phyloP scores from a whole-genome alignment of 2,797 vertebrate species.

The Gymnoscopelus braueri region DNA sequence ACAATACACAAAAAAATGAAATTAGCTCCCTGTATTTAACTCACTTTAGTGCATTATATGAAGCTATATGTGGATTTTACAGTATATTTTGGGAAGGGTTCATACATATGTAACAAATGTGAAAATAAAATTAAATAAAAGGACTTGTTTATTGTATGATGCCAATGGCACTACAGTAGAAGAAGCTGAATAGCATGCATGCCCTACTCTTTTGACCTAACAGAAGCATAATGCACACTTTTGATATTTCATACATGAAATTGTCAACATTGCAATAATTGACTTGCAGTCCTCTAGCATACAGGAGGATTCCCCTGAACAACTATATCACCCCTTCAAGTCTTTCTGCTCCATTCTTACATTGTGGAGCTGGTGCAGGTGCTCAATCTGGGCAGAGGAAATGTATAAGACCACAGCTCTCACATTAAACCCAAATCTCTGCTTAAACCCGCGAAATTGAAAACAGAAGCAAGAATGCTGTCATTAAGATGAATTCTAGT shows the following conservation, averaged over 20 bases:
- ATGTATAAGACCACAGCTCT: conserved; percentile 5
- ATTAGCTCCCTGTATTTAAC: conserved; percentile 30
- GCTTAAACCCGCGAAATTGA: too few species aligned
- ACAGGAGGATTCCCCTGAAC: conserved; percentile 3
- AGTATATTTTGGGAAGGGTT: conserved; percentile 34
- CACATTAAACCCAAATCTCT: too few species aligned
- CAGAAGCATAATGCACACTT: conserved; percentile 31
- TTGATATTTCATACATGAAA: conserved; percentile 25
- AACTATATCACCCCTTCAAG: not conserved
- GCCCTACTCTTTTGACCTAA: conserved; percentile 35
- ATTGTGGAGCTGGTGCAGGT: not conserved
- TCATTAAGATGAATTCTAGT: not conserved
- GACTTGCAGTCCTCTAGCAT: not conserved
- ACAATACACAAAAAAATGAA: conserved; percentile 45
- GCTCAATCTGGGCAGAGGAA: not conserved
- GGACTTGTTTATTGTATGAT: conserved; percentile 23
- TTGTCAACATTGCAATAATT: not conserved
- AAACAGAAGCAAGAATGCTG: conserved; percentile 6
- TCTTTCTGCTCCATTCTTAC: not conserved
- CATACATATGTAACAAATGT: conserved; percentile 17
- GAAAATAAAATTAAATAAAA: conserved; percentile 31
- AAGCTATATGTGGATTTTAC: conserved; percentile 51
- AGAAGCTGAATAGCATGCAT: conserved; percentile 60
- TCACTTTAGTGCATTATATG: conserved; percentile 50
- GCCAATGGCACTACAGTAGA: conserved; percentile 52